These are phyloP conservation scores for Rostratula benghalensis DNA, from an alignment of 2,113 vertebrate genomes.

Conservation along the genomic window DNA sequence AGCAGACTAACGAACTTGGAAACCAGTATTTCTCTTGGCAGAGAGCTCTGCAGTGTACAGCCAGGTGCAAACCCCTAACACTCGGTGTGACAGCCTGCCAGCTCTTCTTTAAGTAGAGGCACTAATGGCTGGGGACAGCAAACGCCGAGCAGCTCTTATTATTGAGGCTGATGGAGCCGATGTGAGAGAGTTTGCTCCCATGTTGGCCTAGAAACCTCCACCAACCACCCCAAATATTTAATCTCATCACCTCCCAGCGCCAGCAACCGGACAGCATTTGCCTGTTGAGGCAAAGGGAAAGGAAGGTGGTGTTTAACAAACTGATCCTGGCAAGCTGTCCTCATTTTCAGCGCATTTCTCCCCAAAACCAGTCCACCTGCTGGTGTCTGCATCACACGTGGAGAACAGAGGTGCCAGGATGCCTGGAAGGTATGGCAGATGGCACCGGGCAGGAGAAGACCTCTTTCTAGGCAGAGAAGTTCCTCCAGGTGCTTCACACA, in stretches of 20 bases:
- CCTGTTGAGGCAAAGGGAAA: background rate
- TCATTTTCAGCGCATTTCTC: background rate
- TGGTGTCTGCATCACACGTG: background rate
- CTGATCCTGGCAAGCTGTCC: background rate
- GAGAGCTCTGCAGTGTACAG: background rate
- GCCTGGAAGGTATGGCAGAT: background rate
- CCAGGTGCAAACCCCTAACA: conserved; percentile 41
- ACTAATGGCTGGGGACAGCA: background rate
- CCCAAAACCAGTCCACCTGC: background rate
- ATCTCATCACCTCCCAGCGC: background rate
- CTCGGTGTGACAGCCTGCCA: background rate
- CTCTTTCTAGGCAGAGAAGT: background rate
- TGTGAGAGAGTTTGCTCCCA: background rate
- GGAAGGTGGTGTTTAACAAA: background rate
- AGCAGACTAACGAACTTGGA: conserved; percentile 27
- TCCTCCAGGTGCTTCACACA: background rate
- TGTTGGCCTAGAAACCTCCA: background rate
- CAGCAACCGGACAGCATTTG: background rate
- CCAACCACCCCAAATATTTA: background rate
- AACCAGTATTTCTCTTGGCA: conserved; percentile 48
- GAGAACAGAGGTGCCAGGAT: background rate
- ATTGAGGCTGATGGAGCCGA: background rate
- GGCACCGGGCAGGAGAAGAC: background rate
- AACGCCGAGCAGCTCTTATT: background rate
- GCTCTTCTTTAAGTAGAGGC: conserved; percentile 20